A percentile compares a stretch with the other conserved stretches of the same genome.
Conservation (phyloP, 2,797 vertebrate genomes). For the Spondyliosoma cantharus region DNA sequence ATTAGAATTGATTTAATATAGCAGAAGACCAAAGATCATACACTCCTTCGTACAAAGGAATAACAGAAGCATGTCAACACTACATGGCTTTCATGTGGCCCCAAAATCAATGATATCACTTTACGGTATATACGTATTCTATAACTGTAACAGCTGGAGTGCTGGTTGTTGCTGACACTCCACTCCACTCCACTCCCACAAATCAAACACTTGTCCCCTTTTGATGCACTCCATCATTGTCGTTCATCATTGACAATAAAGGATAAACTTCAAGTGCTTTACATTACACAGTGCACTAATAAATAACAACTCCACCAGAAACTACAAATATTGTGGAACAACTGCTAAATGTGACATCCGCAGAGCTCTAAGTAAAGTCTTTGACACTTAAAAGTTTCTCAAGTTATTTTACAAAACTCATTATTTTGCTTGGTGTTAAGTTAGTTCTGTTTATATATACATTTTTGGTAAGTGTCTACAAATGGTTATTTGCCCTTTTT, state of each 20-base stretch:
- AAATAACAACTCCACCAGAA: background rate
- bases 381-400: background rate
- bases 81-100: background rate
- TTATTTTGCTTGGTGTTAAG: background rate
- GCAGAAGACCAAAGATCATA: background rate
- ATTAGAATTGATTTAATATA: background rate
- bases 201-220: background rate
- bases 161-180: background rate
- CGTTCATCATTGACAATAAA: too few species aligned
- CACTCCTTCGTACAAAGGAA: background rate
- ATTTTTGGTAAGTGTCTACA: too few species aligned
- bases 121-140: background rate
- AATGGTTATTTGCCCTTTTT: too few species aligned
- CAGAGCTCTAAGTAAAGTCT: background rate
- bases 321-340: background rate
- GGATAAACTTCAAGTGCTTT: background rate
- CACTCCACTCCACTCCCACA: background rate
- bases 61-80: background rate
- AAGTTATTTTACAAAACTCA: background rate
- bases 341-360: background rate
- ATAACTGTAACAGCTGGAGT: background rate
- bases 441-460: background rate
- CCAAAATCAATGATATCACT: background rate
- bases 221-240: background rate
- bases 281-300: background rate